Conservation (phyloP, 1,140 invertebrate genomes). For the Drosophila lini region DNA sequence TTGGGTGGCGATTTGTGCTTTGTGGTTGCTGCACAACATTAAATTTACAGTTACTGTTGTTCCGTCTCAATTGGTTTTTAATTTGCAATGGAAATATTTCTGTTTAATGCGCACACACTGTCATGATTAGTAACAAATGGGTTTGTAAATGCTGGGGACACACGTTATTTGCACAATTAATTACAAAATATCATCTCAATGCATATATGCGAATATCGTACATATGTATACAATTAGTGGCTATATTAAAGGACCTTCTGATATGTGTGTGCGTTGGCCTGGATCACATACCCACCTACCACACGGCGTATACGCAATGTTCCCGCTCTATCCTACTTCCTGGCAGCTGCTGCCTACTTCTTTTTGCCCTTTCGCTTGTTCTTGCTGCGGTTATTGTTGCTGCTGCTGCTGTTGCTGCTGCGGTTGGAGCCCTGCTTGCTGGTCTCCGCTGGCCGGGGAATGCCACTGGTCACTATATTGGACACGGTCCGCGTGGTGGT, state of each 20-base stretch:
- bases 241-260: slow-evolving; percentile 44
- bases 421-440: slow-evolving; percentile 47
- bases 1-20: slow-evolving; percentile 17
- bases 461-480: slow-evolving; percentile 78
- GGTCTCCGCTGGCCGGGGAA: slow-evolving; percentile 55
- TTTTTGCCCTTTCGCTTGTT: slow-evolving; percentile 77
- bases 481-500: slow-evolving; percentile 78
- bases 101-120: slow-evolving; percentile 29
- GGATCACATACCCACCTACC: slow-evolving; percentile 58
- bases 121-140: slow-evolving; percentile 80
- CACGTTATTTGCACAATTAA: slow-evolving; percentile 79
- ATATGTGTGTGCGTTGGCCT: slow-evolving; percentile 48
- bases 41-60: slow-evolving; percentile 37
- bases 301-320: slow-evolving; percentile 64
- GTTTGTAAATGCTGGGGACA: slow-evolving; percentile 69
- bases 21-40: slow-evolving; percentile 51
- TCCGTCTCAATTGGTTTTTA: slow-evolving; percentile 17
- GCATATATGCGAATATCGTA: slow-evolving; percentile 55
- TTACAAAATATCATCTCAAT: slow-evolving; percentile 54
- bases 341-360: slow-evolving; percentile 51
- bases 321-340: neutral
- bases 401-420: slow-evolving; percentile 17
- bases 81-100: slow-evolving; percentile 51
- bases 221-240: slow-evolving; percentile 41
- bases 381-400: slow-evolving; percentile 61